Percentiles rank a stretch among this genome's conserved stretches.
Evolutionary conservation across 2,888 invertebrate genomes (phyloP).

Genomic region (Fragum sueziense): DNA sequence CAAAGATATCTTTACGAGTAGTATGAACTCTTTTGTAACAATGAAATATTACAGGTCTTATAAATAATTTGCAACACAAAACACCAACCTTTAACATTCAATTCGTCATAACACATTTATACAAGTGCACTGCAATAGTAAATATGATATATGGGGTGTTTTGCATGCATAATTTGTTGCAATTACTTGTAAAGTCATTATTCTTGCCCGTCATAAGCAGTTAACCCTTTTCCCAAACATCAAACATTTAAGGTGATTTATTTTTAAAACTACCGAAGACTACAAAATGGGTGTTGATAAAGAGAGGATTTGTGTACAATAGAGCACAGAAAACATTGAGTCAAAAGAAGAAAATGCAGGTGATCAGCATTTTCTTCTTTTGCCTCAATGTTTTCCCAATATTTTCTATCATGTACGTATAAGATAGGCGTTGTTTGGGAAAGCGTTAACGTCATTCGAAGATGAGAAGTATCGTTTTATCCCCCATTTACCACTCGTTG

Average conservation of each 20-base stretch:
- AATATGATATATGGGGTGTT: not conserved
- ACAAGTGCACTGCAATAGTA: not conserved
- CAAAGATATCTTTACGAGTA: too few species aligned
- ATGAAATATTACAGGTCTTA: too few species aligned
- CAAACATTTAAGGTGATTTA: too few species aligned
- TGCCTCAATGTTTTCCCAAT: too few species aligned
- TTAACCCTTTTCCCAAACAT: not conserved
- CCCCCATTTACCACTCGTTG: not conserved
- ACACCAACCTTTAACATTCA: not conserved
- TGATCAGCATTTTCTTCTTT: too few species aligned
- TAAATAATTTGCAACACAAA: not conserved
- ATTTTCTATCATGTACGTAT: not conserved
- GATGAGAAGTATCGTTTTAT: not conserved
- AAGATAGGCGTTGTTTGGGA: not conserved
- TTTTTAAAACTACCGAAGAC: not conserved
- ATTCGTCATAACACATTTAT: not conserved
- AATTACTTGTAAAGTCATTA: not conserved
- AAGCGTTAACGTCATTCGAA: not conserved
- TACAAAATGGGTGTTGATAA: too few species aligned
- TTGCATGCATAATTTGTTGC: not conserved
- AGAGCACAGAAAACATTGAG: too few species aligned
- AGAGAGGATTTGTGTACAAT: too few species aligned
- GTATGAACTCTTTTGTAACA: too few species aligned
- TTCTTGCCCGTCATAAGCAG: not conserved
- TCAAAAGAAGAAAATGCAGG: too few species aligned